Conservation (phyloP, 2,888 invertebrate species). For the Cephalotes varians region DNA sequence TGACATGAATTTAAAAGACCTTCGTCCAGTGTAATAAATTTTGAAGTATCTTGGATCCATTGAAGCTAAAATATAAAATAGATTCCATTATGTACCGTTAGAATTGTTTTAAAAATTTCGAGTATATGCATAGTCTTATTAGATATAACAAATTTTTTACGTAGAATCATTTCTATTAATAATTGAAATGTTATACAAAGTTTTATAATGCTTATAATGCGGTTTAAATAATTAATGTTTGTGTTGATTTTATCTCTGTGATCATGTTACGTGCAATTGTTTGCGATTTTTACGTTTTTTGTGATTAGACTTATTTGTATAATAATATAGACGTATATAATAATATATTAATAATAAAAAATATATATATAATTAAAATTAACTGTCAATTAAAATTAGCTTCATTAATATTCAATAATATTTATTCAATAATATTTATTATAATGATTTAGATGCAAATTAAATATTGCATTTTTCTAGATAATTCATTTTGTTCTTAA, state of each 20-base stretch:
- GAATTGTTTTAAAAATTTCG: background rate
- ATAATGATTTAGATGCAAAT: background rate
- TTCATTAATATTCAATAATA: background rate
- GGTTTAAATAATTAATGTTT: background rate
- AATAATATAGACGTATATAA: background rate
- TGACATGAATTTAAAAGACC: slow-evolving; percentile 4
- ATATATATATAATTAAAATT: background rate
- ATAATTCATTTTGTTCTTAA: background rate
- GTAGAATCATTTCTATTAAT: background rate
- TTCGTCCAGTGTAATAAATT: slow-evolving; percentile 20
- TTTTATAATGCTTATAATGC: background rate
- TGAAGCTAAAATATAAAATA: background rate
- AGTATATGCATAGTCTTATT: background rate
- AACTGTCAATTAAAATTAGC: slow-evolving; percentile 3
- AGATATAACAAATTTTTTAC: background rate
- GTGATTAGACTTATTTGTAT: background rate
- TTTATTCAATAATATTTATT: too few relatives aligned
- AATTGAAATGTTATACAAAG: background rate
- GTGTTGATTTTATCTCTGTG: background rate
- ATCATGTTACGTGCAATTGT: background rate
- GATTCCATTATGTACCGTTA: background rate
- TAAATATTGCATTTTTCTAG: background rate
- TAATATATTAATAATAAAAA: background rate
- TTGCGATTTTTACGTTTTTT: background rate
- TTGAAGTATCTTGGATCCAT: slow-evolving; percentile 20